A percentile compares a stretch with the other conserved stretches of the same genome.
These are phyloP conservation scores for Gambelia wislizenii DNA, from an alignment of 2,797 vertebrate species.

Conservation along the genomic window DNA sequence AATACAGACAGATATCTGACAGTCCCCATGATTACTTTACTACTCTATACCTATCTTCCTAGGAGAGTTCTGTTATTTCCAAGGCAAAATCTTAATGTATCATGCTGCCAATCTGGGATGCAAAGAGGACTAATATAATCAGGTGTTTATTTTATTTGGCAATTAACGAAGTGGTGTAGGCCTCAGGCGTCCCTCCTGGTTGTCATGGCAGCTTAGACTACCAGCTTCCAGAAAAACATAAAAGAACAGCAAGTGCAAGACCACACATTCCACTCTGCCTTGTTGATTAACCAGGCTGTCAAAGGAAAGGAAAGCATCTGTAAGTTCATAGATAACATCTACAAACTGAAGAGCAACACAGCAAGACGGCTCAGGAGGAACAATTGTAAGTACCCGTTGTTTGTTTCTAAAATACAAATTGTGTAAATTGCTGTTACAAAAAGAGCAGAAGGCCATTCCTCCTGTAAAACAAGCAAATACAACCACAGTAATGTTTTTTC, in stretches of 20 bases:
- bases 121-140: not conserved
- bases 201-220: conserved; percentile 57
- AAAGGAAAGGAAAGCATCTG: conserved; percentile 46
- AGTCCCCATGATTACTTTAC: not conserved
- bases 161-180: conserved; percentile 39
- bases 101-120: not conserved
- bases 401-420: conserved; percentile 25
- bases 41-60: not conserved
- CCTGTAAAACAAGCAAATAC: not conserved
- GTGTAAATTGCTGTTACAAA: not conserved
- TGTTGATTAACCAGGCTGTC: conserved; percentile 54
- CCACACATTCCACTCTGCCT: conserved; percentile 54
- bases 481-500: not conserved
- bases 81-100: not conserved
- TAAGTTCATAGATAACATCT: conserved; percentile 2
- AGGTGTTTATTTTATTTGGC: conserved; percentile 37
- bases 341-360: not conserved
- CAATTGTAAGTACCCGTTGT: conserved; percentile 64
- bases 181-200: conserved; percentile 57
- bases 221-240: conserved; percentile 52
- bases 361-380: accelerated
- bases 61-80: not conserved
- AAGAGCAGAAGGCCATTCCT: conserved; percentile 10
- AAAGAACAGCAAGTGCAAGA: conserved; percentile 66
- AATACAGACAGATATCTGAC: not conserved